Base-by-base conservation (phyloP, 2,113 vertebrate genomes). In the Ictalurus furcatus region DNA sequence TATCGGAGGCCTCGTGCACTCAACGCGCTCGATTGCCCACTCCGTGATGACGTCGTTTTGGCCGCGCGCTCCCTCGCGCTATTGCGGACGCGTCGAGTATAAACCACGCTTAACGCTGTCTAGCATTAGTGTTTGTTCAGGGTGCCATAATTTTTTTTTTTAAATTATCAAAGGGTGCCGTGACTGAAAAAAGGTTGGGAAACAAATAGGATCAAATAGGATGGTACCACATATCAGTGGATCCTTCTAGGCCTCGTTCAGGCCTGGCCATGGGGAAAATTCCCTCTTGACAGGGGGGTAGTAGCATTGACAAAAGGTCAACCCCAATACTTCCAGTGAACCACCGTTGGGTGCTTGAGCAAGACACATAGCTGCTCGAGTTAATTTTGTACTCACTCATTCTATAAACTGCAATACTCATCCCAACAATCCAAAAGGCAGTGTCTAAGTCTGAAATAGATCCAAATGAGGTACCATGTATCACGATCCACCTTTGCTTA, bases 391-490 rank as follows among this genome's bases (percentile, higher is more conserved):
- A 71, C 69, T 67, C 63, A 71, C 69, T 67, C 63, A 8, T 23
- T 63, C 63, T 3, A 12, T 34, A 16, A 14, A 17, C 17, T 6
- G 1, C 14, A 34, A 71, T 34, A 34, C 30, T 76, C 40, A 76
- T 76, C 58, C 30, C 28, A 48, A 85, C 81, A 88, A 88, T 78
- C 85, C 90, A 40, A 91, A 78, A 92, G 80, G 44, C 69, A 1
- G 54, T 44, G 37, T 48, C 3, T 74, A 94, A 87, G 92, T 92
- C 92, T 93, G 8, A 81, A 19, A 56, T 28, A 5, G n/a, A 82
- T 21, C 54, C 23, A 86, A 87, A 91, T 87, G 82, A 90, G 90
- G 90, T 73, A 61, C 71, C 90, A 82, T 92, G 88, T 71, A 90
- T 83, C 25, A 21, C 52, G 78, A 84, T 84, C 85, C 88, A 84